Conservation (phyloP, 2,888 invertebrate genomes). For the Lycocerus yunnanus region DNA sequence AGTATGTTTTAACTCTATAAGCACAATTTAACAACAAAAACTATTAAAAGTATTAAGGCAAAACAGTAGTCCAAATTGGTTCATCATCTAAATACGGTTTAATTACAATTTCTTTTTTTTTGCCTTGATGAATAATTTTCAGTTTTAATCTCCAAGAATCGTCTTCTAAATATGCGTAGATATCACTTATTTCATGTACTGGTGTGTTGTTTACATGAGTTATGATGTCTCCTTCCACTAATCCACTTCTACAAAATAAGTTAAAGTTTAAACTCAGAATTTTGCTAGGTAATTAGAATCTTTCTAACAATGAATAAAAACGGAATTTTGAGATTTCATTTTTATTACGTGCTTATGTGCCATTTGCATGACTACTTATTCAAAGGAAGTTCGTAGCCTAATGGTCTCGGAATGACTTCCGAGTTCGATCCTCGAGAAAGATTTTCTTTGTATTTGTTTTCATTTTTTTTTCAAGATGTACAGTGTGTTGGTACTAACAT, state of each 20-base stretch:
- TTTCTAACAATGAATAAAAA: too few relatives aligned
- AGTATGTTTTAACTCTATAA: background rate
- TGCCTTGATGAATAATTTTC: slow-evolving; percentile 13
- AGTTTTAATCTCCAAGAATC: slow-evolving; percentile 4
- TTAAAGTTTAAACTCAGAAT: too few relatives aligned
- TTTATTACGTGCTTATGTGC: too few relatives aligned
- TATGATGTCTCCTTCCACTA: slow-evolving; percentile 82
- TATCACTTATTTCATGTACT: slow-evolving; percentile 61
- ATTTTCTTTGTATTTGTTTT: too few relatives aligned
- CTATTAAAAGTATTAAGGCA: background rate
- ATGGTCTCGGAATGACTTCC: too few relatives aligned
- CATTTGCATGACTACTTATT: too few relatives aligned
- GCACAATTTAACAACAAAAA: background rate
- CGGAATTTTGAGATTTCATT: too few relatives aligned
- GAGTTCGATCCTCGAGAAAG: too few relatives aligned
- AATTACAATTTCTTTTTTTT: background rate
- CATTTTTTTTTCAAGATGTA: too few relatives aligned
- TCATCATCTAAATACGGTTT: background rate
- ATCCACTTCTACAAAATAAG: slow-evolving; percentile 67
- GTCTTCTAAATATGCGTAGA: slow-evolving; percentile 30
- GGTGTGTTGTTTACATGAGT: slow-evolving; percentile 71
- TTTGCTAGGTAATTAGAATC: too few relatives aligned
- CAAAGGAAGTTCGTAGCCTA: too few relatives aligned
- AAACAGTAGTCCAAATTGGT: background rate
- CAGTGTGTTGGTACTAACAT: too few relatives aligned